These are phyloP conservation scores for Zosterops pallidus DNA, from an alignment of 2,113 vertebrate genomes.

Conservation along the genomic window DNA sequence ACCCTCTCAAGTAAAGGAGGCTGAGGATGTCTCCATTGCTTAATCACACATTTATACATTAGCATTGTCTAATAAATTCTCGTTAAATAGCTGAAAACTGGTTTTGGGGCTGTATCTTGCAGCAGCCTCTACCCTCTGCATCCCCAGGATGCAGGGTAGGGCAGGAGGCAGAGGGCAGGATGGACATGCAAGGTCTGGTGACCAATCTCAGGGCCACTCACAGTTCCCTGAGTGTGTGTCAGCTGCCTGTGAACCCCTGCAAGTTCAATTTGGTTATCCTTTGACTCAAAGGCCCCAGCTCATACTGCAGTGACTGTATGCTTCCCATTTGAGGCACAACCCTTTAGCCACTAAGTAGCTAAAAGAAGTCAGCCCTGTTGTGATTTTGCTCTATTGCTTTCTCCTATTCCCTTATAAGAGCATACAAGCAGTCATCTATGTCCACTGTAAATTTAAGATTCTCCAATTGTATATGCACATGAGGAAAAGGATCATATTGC, in stretches of 20 bases:
- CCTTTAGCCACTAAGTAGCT: not conserved
- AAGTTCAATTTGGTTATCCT: not conserved
- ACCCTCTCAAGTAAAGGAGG: not conserved
- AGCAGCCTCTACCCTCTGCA: rapidly evolving
- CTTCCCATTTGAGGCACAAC: not conserved
- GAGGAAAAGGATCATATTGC: not conserved
- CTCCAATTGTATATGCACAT: not conserved
- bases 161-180: not conserved
- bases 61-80: not conserved
- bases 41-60: not conserved
- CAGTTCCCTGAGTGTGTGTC: rapidly evolving
- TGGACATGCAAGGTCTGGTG: not conserved
- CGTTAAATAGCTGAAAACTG: not conserved
- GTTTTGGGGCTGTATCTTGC: not conserved
- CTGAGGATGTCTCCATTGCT: not conserved
- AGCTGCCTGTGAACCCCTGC: not conserved
- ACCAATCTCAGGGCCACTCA: rapidly evolving
- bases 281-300: not conserved
- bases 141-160: not conserved
- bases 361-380: not conserved
- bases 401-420: not conserved
- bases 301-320: rapidly evolving
- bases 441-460: not conserved
- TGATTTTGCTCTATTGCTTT: not conserved
- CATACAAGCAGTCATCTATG: not conserved